Evolutionary conservation across 2,888 invertebrate species (phyloP).

Genomic region (Arrhopalites spinosus): DNA sequence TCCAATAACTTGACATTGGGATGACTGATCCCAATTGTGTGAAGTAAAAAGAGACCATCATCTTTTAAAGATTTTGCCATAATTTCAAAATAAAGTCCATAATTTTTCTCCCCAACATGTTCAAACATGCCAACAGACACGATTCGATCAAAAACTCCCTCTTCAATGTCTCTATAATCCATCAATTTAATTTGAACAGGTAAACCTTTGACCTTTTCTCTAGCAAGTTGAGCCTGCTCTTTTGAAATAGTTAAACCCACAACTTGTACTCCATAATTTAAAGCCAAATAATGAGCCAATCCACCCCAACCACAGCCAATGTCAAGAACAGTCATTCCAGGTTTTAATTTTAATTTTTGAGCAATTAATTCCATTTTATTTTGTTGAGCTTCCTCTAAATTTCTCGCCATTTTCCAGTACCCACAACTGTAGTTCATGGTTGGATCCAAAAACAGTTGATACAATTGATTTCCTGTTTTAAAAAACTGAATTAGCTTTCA

Average conservation of each 20-base stretch:
- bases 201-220: slow-evolving; percentile 1
- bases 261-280: slow-evolving; percentile 46
- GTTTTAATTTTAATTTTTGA: slow-evolving; percentile 47
- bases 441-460: slow-evolving; percentile 48
- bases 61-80: slow-evolving; percentile 39
- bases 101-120: slow-evolving; percentile 46
- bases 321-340: slow-evolving; percentile 38
- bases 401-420: slow-evolving; percentile 50
- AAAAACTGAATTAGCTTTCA: no score
- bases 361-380: slow-evolving; percentile 52
- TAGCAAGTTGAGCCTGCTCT: slow-evolving; percentile 43
- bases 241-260: slow-evolving; percentile 51
- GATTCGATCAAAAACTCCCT: slow-evolving; percentile 43
- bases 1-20: slow-evolving; percentile 22
- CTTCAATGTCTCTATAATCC: background rate
- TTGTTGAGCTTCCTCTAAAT: slow-evolving; percentile 48
- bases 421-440: slow-evolving; percentile 51
- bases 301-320: slow-evolving; percentile 53
- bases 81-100: slow-evolving; percentile 43
- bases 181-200: slow-evolving; percentile 3
- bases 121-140: slow-evolving; percentile 50
- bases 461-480: slow-evolving; percentile 50
- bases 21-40: slow-evolving; percentile 43
- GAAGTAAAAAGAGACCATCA: slow-evolving; percentile 47
- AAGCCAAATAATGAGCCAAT: slow-evolving; percentile 47